Conservation (phyloP, 2,888 invertebrate genomes). For the Conus canariensis region DNA sequence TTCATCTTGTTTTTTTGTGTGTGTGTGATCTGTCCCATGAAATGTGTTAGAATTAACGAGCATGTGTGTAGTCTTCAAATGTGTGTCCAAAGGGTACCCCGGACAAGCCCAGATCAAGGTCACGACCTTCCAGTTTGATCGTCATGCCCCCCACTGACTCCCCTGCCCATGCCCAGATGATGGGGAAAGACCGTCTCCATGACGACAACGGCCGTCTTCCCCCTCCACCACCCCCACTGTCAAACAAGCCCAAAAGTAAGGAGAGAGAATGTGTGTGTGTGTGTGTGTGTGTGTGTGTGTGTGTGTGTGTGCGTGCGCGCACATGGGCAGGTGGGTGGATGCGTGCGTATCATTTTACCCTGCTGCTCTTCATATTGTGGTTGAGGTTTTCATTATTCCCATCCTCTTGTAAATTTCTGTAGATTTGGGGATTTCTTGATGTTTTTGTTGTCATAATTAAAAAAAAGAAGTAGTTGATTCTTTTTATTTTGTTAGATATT, state of each 20-base stretch:
- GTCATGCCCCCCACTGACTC: constrained; percentile 50
- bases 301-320: neutral
- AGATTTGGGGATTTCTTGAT: no score
- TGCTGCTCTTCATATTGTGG: neutral
- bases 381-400: no score
- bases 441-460: no score
- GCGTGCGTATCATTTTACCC: neutral
- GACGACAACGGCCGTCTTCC: constrained; percentile 47
- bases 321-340: neutral
- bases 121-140: constrained; percentile 72
- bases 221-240: constrained; percentile 86
- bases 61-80: constrained; percentile 17
- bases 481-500: no score
- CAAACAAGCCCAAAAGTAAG: constrained; percentile 68
- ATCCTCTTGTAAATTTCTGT: no score
- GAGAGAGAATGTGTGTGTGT: constrained; percentile 11
- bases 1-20: no score
- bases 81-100: constrained; percentile 55
- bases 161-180: constrained; percentile 34
- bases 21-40: no score
- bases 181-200: constrained; percentile 19
- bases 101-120: constrained; percentile 63
- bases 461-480: no score
- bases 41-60: neutral
- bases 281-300: constrained; percentile 15